A percentile compares a stretch with the other conserved stretches of the same genome.
These are phyloP conservation scores for Naja naja DNA, from an alignment of 2,113 vertebrate genomes.

Conservation along the genomic window DNA sequence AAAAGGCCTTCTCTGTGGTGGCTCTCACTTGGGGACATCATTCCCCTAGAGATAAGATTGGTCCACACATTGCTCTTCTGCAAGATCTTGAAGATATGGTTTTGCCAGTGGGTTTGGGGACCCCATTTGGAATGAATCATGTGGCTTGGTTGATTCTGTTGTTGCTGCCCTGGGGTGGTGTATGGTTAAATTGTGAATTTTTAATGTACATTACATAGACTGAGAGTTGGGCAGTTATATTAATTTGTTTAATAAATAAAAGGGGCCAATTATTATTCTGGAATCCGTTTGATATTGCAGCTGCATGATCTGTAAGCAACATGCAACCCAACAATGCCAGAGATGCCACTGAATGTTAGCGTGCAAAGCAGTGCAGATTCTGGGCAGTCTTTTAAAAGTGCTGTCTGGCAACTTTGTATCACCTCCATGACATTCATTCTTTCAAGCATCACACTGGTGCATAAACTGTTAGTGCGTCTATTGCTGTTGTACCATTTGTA, in stretches of 20 bases:
- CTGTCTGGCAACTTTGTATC: background rate
- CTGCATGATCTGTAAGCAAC: background rate
- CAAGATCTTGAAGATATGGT: background rate
- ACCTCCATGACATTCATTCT: background rate
- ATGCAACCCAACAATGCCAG: background rate
- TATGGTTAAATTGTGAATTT: background rate
- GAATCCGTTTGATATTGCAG: background rate
- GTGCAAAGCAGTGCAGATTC: background rate
- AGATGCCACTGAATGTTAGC: background rate
- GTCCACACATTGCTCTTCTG: background rate
- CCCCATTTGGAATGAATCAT: background rate
- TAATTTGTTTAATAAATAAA: background rate
- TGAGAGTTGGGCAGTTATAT: background rate
- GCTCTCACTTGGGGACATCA: background rate
- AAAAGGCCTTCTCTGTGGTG: no score
- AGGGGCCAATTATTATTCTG: background rate
- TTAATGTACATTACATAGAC: background rate
- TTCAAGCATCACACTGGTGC: background rate
- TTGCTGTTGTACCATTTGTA: background rate
- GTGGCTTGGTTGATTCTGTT: background rate
- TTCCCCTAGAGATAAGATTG: background rate
- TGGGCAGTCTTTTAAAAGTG: background rate
- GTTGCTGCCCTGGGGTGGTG: no score
- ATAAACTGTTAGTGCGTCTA: background rate
- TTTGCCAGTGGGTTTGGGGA: background rate